Conservation (phyloP, 2,113 vertebrate genomes). For the Cygnus atratus region DNA sequence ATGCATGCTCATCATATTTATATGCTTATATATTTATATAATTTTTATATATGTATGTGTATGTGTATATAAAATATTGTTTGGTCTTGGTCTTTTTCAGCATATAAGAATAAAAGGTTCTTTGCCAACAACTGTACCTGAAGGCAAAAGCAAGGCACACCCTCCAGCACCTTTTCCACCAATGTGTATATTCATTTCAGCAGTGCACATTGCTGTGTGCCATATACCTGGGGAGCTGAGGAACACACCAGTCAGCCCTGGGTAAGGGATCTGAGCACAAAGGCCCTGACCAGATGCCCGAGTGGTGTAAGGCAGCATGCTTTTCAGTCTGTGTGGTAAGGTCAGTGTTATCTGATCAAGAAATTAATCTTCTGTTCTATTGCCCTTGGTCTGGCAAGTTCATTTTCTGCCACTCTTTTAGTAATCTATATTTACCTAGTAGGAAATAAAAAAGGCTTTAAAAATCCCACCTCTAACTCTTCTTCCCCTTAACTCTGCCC, state of each 20-base stretch:
- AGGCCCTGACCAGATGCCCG: rapidly evolving
- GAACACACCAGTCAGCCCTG: background rate
- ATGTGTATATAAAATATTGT: background rate
- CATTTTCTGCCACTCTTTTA: background rate
- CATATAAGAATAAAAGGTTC: background rate
- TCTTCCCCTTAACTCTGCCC: background rate
- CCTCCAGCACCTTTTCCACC: background rate
- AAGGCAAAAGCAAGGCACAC: background rate
- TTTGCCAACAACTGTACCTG: background rate
- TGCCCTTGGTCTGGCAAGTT: background rate
- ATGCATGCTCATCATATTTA: background rate
- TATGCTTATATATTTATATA: background rate
- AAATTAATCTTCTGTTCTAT: background rate
- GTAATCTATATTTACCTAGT: background rate
- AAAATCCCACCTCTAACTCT: background rate
- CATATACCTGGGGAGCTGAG: background rate
- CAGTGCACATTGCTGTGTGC: background rate
- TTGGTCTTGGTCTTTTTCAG: background rate
- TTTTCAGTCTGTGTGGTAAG: background rate
- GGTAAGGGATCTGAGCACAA: background rate
- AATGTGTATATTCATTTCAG: background rate
- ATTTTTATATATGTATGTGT: background rate
- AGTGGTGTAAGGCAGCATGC: background rate
- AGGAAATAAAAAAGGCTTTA: background rate
- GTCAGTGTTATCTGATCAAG: background rate